Evolutionary conservation across 2,113 vertebrate genomes (phyloP), one percentile per base, ranked within the genome.

Genomic region (Phainopepla nitens): DNA sequence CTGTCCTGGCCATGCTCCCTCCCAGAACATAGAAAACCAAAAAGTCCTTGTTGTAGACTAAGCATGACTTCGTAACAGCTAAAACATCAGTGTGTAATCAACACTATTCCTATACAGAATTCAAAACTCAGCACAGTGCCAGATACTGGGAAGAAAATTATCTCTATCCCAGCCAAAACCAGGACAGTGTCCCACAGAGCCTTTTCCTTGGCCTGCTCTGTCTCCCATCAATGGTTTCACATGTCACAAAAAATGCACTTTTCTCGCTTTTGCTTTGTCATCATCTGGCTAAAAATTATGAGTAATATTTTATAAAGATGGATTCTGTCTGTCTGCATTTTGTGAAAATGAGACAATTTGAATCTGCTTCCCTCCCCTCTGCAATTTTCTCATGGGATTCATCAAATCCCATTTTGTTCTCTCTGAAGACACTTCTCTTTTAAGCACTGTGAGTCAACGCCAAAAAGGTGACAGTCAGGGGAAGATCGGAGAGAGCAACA

Each of bases 401-500:
- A 96, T 97, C 92, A 97, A 73, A 61, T 51, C 29, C 45, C 44
- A 83, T 95, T 96, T 78, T 94, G 39, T 78, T 51, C 31, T 93
- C 39, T 17, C n/a, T 60, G 35, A 83, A 18, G 71, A 39, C 7
- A 10, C 20, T 62, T 81, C 10, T 85, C 64, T 80, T 53, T 56
- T 23, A 61, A 82, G 39, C 15, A 24, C 15, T 31, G 6, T 16
- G 35, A 92, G 36, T 17, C n/a, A 58, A 25, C 53, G 11, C 27
- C 62, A 66, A 72, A 94, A 75, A 89, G 25, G 47, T 49, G 72
- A 73, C 31, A 58, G 51, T 14, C 10, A 23, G 42, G 13, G 6
- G 10, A 80, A 9, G 41, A 87, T 51, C 41, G 70, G 68, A 53
- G 69, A 64, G 2, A 92, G 5, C 7, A 45, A 24, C 7, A 75